Evolutionary conservation across 2,888 invertebrate species (phyloP).

Genomic region (Scaptomyza cyrtandrae): DNA sequence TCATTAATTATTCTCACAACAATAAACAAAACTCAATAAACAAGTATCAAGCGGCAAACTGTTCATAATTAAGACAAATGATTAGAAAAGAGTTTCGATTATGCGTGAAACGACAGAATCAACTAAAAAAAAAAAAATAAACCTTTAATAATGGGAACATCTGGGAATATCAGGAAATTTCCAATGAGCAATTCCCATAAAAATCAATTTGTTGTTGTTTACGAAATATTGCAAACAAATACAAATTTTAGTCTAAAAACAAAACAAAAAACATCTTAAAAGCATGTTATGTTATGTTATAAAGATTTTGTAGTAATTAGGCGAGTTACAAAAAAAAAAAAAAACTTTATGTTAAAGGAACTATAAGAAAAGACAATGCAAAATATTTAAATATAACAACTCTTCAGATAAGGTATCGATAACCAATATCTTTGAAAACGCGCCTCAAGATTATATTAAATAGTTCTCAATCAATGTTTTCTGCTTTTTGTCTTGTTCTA

Average conservation of each 20-base stretch:
- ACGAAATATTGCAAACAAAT: neutral
- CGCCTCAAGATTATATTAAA: neutral
- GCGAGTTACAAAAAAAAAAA: too few relatives aligned
- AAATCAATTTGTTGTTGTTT: constrained; percentile 1
- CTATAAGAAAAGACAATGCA: too few relatives aligned
- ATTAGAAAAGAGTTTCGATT: constrained; percentile 13
- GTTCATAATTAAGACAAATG: constrained; percentile 50
- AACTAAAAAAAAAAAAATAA: neutral
- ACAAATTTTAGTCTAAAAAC: neutral
- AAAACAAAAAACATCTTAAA: too few relatives aligned
- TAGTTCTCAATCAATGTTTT: neutral
- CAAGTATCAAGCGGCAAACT: constrained; percentile 39
- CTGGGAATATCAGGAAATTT: neutral
- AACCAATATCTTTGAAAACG: too few relatives aligned
- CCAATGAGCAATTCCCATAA: neutral
- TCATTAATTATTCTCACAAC: constrained; percentile 54
- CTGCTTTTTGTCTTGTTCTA: neutral
- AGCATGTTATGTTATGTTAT: too few relatives aligned
- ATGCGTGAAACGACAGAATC: neutral
- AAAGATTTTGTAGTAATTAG: neutral
- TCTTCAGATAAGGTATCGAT: too few relatives aligned
- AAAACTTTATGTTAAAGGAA: too few relatives aligned
- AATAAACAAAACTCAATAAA: constrained; percentile 32
- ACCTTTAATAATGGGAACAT: neutral
- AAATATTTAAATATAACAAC: neutral